phyloP scores from a whole-genome alignment of 2,113 vertebrate species.

The Sakesphorus luctuosus region DNA sequence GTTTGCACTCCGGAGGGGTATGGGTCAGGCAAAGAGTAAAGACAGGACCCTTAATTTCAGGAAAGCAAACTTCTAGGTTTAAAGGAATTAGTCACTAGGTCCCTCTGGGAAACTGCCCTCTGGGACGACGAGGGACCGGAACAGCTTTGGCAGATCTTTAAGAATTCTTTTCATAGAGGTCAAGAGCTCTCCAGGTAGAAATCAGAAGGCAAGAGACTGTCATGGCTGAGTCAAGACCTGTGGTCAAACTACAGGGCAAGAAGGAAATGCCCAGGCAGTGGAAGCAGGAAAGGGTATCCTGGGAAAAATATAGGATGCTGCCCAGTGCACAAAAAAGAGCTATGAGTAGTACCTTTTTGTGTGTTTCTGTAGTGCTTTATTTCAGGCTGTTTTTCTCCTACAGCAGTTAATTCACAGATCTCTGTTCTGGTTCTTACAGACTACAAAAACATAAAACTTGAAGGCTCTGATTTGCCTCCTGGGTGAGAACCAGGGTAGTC shows the following conservation, averaged over 20 bases:
- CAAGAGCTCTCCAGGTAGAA: not conserved
- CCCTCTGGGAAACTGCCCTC: not conserved
- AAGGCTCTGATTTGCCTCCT: constrained; percentile 86
- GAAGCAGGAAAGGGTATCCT: not conserved
- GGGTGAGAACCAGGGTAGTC: constrained; percentile 87
- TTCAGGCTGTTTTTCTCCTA: not conserved
- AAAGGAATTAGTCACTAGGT: not conserved
- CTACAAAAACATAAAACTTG: constrained; percentile 85
- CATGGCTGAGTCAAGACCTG: not conserved
- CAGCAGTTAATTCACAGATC: not conserved
- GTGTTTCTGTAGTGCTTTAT: not conserved
- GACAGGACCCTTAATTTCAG: not conserved
- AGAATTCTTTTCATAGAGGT: not conserved
- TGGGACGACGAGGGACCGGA: not conserved
- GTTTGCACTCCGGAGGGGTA: not conserved
- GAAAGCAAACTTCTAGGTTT: not conserved
- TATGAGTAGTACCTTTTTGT: not conserved
- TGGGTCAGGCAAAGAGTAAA: not conserved
- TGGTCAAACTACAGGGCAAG: not conserved
- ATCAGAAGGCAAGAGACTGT: not conserved
- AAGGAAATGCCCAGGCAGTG: not conserved
- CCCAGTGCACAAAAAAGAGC: not conserved
- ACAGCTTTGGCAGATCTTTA: not conserved
- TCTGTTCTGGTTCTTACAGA: constrained; percentile 72
- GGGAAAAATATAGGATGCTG: not conserved